Base-by-base conservation (phyloP, 1,140 invertebrate genomes). In the Campodea augens region DNA sequence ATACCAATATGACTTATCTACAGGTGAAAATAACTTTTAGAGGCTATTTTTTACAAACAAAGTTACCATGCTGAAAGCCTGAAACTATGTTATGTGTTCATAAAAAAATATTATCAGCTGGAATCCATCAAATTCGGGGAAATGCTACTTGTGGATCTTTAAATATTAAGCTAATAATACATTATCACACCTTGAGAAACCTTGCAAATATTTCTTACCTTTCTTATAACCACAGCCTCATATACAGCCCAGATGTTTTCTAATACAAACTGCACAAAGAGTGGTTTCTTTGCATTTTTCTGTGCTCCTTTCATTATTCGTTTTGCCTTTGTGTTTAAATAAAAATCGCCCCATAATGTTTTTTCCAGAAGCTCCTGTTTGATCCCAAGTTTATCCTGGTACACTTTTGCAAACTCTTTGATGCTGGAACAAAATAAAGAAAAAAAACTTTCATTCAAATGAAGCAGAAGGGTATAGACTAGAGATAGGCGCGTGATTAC, bases 271-370 rank as follows among this genome's bases (percentile, higher is more conserved):
- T 96, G 87, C 10, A 96, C 90, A 68, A 98, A 98, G 47, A 99
- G 63, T 0, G 93, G 87, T 54, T 89, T 90, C 60, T 98, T 98
- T 0, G 81, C 86, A 60, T 91, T 95, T 54, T 80, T 81, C 64
- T 92, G 82, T 7, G 95, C 95, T 23, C 90, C 91, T 64, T 78
- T 78, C 65, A 82, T 66, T 39, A 95, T 83, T 50, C 75, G 69
- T 61, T 92, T 95, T 2, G 75, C 74, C 65, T 93, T 93, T 1
- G 67, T 59, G 61, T 92, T 87, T 13, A 93, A 71, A 60, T 87
- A 99, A 67, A 71, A 96, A 65, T 99, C 90, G 40, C 93, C 93
- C 88, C 95, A 97, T 5, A 98, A 64, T 1, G 86, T 79, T 64
- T 77, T 81, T 53, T 73, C 72, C 5, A 86, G 60, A 10, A 52